Base-by-base conservation (phyloP, 2,888 invertebrate species). In the Lasioglossum calceatum region DNA sequence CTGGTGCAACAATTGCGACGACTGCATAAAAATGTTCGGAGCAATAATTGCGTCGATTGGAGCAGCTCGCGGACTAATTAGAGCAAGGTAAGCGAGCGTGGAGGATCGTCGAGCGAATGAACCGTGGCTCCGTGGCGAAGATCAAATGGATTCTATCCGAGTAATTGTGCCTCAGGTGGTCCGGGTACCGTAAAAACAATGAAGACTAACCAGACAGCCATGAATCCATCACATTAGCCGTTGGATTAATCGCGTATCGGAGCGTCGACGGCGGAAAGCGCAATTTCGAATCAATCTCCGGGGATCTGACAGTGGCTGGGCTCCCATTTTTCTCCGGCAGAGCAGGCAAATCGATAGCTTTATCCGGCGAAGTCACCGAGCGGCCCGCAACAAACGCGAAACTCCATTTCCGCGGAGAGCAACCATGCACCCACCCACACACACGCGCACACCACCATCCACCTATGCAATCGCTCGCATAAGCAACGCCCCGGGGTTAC, bases 211-310 rank as follows among this genome's bases (percentile, higher is more conserved):
- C 74, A 82, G 77, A 77, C 67, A 27, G 27, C 32, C 27, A 23
- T 64, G 75, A 78, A 83, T 77, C 82, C 74, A 70, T 73, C 74
- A n/a, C 79, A 84, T 84, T 84, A 86, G 58, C 54, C 47, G 44
- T 75, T 32, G 67, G 74, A 71, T 75, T 85, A 81, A 85, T 85
- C 75, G 73, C 76, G 58, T 67, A 77, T 64, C 54, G 73, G 64
- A 23, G 50, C 58, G 19, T 67, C 72, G 50, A 73, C 54, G 42
- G 71, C 76, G 72, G 76, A 64, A 72, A 73, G 67, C 71, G 82
- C 77, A 83, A 89, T 86, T 86, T 76, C 79, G 67, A 87, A 78
- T 87, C 90, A 90, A 90, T 90, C 90, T 90, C 90, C 90, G 90
- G 83, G 76, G 77, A 81, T 78, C 72, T 47, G 81, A 77, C 73